phyloP scores from a whole-genome alignment of 2,113 vertebrate genomes.

The Chionis minor region DNA sequence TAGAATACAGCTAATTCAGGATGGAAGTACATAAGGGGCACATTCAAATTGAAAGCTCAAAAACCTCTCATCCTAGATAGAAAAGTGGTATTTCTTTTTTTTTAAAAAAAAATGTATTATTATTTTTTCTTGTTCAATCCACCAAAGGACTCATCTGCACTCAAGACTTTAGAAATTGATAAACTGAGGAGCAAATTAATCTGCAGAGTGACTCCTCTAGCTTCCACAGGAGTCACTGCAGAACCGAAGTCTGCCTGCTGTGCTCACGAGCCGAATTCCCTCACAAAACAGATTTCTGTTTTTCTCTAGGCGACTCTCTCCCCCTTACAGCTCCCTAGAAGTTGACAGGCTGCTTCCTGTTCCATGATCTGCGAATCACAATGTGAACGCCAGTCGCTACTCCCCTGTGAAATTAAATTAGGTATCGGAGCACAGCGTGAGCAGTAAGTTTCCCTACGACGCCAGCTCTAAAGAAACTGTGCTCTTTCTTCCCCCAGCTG shows the following conservation, averaged over 20 bases:
- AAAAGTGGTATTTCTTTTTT: not conserved
- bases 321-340: not conserved
- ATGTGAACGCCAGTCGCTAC: not conserved
- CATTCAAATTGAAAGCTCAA: not conserved
- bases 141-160: not conserved
- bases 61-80: not conserved
- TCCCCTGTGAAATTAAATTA: constrained; percentile 51
- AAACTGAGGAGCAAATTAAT: not conserved
- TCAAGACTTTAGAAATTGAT: not conserved
- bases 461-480: constrained; percentile 20
- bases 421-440: not conserved
- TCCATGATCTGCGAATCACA: constrained; percentile 39
- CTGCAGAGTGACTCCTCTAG: not conserved
- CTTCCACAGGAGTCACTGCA: not conserved
- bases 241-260: not conserved
- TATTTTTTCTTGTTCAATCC: not conserved
- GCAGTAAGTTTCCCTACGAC: not conserved
- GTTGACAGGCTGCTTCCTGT: constrained; percentile 42
- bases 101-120: not conserved
- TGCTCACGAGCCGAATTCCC: not conserved
- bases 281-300: constrained; percentile 21
- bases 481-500: not conserved
- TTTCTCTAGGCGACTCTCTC: constrained; percentile 17
- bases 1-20: not conserved
- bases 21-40: not conserved